These are phyloP conservation scores for Lepisosteus oculatus DNA, from an alignment of 2,113 vertebrate species.

Conservation along the genomic window DNA sequence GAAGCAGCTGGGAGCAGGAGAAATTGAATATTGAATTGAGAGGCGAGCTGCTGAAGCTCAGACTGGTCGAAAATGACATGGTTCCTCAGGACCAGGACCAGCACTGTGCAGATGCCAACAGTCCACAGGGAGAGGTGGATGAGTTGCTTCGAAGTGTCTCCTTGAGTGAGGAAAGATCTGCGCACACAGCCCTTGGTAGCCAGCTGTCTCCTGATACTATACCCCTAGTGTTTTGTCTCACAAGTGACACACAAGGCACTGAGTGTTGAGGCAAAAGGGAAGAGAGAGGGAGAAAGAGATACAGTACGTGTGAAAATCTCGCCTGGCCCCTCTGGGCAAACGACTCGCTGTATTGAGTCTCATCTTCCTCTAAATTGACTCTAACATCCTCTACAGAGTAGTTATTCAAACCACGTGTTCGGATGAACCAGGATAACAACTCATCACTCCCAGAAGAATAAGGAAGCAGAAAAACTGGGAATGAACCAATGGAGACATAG, in stretches of 20 bases:
- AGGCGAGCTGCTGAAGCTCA: conserved; percentile 35
- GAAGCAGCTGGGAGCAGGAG: conserved; percentile 37
- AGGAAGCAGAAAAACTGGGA: no score
- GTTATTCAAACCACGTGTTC: no score
- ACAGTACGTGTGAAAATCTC: not conserved
- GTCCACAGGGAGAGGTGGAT: not conserved
- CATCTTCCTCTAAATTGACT: no score
- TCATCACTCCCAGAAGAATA: no score
- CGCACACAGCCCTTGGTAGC: not conserved
- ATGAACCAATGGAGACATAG: no score
- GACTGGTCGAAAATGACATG: conserved; percentile 40
- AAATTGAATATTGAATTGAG: conserved; percentile 52
- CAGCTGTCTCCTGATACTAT: not conserved
- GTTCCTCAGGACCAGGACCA: conserved; percentile 10
- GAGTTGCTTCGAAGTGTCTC: not conserved
- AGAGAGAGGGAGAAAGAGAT: not conserved
- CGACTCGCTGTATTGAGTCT: no score
- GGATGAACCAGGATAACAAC: no score
- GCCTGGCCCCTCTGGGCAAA: no score
- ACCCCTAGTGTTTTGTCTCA: not conserved
- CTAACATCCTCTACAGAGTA: no score
- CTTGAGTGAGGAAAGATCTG: not conserved
- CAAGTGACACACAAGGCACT: not conserved
- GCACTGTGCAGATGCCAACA: not conserved
- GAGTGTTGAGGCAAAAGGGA: not conserved